phyloP scores from a whole-genome alignment of 2,113 vertebrate species.

The Cichladusa arquata region DNA sequence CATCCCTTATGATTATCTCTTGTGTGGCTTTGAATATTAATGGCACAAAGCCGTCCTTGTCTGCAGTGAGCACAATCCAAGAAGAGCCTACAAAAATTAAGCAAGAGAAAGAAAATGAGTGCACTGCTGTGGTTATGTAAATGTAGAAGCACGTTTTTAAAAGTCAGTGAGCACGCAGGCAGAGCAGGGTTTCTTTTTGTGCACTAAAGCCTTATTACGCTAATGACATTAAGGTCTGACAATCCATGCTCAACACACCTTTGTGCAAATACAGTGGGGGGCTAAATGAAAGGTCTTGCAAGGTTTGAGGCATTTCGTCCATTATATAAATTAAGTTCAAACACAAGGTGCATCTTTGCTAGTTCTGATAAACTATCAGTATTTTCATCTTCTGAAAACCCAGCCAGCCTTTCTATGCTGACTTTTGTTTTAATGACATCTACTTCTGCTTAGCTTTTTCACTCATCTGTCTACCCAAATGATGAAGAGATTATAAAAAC shows the following conservation, averaged over 20 bases:
- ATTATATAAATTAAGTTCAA: not conserved
- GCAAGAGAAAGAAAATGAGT: not conserved
- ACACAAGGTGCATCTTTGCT: not conserved
- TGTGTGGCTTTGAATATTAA: constrained; percentile 85
- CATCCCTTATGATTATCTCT: constrained; percentile 84
- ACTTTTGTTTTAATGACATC: not conserved
- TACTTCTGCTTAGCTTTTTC: not conserved
- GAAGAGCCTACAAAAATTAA: constrained; percentile 76
- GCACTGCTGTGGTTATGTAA: not conserved
- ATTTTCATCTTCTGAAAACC: not conserved
- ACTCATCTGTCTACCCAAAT: not conserved
- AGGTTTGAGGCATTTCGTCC: not conserved
- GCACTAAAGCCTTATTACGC: constrained; percentile 5
- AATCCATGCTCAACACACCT: constrained; percentile 7
- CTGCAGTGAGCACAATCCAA: constrained; percentile 87
- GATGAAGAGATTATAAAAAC: not conserved
- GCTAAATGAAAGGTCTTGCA: not conserved
- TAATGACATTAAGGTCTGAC: constrained; percentile 36
- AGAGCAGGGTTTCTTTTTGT: not conserved
- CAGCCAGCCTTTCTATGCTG: not conserved
- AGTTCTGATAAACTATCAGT: not conserved
- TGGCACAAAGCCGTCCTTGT: constrained; percentile 87
- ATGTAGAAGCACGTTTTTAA: not conserved
- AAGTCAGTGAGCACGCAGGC: not conserved
- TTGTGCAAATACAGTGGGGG: not conserved